These are phyloP conservation scores for Zootermopsis nevadensis DNA, from an alignment of 2,888 invertebrate species.

Conservation along the genomic window DNA sequence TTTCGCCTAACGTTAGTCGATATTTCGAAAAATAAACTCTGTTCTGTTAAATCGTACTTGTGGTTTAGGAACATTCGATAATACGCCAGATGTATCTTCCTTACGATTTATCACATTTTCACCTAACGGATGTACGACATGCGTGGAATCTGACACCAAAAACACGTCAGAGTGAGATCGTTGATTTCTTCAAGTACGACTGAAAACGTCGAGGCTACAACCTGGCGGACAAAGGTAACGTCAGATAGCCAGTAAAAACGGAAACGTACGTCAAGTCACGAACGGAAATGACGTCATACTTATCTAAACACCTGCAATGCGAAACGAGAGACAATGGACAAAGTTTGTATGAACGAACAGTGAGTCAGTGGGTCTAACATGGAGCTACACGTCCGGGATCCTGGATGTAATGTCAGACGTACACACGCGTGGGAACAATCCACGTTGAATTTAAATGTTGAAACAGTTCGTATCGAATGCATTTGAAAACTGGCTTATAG, in stretches of 20 bases:
- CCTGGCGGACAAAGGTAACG: not conserved
- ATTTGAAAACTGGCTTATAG: too few species aligned
- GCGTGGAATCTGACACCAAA: not conserved
- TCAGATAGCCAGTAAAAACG: not conserved
- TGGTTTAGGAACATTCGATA: not conserved
- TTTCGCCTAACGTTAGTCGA: too few species aligned
- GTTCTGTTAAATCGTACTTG: not conserved
- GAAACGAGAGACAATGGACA: slow-evolving; percentile 10
- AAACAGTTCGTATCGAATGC: not conserved
- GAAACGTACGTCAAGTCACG: slow-evolving; percentile 7
- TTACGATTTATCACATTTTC: not conserved
- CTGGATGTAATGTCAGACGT: not conserved
- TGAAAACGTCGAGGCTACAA: too few species aligned
- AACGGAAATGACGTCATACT: slow-evolving; percentile 5
- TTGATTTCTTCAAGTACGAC: not conserved
- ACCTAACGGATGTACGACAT: not conserved
- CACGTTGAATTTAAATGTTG: not conserved
- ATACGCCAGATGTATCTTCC: not conserved
- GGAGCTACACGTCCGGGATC: not conserved
- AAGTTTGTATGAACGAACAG: slow-evolving; percentile 2
- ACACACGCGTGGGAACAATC: not conserved
- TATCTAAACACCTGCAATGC: not conserved
- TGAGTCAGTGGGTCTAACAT: not conserved
- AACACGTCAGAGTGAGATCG: not conserved
- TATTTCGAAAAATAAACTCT: too few species aligned